Evolutionary conservation across 1,140 invertebrate genomes (phyloP), one percentile per base, ranked within the genome.

Genomic region (Camponotus floridanus): DNA sequence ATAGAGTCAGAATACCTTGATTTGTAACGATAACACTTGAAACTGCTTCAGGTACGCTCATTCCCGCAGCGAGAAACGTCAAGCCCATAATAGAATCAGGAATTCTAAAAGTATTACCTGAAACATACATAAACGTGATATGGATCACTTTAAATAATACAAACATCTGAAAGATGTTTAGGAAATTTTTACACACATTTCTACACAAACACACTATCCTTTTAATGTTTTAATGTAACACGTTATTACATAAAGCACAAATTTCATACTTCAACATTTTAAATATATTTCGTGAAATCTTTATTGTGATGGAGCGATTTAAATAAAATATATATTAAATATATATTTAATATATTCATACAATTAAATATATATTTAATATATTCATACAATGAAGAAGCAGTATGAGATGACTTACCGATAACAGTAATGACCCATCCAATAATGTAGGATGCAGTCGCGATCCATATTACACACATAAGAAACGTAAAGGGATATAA

Each of bases 31-130:
- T 96, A 48, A 98, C 96, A 92, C 97, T 97, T 1, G 97, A 97
- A 0, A 98, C 97, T 59, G 97, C 98, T 95, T 98, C 98, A 7
- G 98, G 98, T n/a, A 98, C 96, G 67, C 97, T 98, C 68, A 97
- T 98, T 64, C 98, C 98, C 55, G 97, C 97, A 13, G 97, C 97
- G 5, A 98, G 95, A 87, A 98, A 97, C 42, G 98, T 98, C 76
- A 98, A 96, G 15, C 98, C 98, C 97, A 98, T 97, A 13, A 98
- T 96, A 2, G 97, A 97, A 92, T 97, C 97, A 6, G 97, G 97
- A 85, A 97, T 96, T 64, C 94, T 94, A 7, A 97, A 92, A 9
- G 96, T 96, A 91, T 96, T 96, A 64, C 97, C 97, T 97, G 88
- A 85, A 94, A 93, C 51, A 51, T 15, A 26, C 26, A 85, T 62